These are phyloP conservation scores for Agonopterix heracliana DNA, from an alignment of 2,888 invertebrate species.

Conservation along the genomic window DNA sequence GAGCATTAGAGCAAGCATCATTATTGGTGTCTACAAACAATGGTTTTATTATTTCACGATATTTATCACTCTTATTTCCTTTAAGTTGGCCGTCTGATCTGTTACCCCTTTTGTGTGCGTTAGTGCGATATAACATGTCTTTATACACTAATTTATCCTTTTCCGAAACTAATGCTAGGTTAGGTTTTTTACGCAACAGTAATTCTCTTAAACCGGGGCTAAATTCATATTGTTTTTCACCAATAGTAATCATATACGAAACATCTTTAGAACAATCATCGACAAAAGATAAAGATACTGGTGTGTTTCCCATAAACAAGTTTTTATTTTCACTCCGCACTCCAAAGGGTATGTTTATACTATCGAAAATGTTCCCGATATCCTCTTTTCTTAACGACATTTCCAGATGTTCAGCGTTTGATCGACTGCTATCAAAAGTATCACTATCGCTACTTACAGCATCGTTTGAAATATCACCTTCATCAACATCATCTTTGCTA, in stretches of 20 bases:
- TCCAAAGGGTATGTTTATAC: slow-evolving; percentile 1
- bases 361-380: no score
- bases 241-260: background rate
- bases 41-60: slow-evolving; percentile 7
- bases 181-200: slow-evolving; percentile 5
- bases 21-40: background rate
- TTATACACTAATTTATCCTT: slow-evolving; percentile 12
- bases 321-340: no score
- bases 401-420: no score
- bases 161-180: slow-evolving; percentile 1
- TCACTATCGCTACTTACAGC: no score
- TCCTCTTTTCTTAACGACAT: no score
- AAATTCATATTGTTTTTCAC: slow-evolving; percentile 4
- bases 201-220: slow-evolving; percentile 10
- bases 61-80: slow-evolving; percentile 12
- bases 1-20: background rate
- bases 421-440: no score
- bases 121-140: slow-evolving; percentile 10
- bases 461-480: background rate
- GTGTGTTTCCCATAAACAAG: no score
- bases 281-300: no score
- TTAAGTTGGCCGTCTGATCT: slow-evolving; percentile 10
- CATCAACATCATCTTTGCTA: background rate
- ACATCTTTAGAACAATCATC: background rate
- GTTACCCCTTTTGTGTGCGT: slow-evolving; percentile 13